Base-by-base conservation (phyloP, 1,140 invertebrate genomes). In the Papilio machaon region DNA sequence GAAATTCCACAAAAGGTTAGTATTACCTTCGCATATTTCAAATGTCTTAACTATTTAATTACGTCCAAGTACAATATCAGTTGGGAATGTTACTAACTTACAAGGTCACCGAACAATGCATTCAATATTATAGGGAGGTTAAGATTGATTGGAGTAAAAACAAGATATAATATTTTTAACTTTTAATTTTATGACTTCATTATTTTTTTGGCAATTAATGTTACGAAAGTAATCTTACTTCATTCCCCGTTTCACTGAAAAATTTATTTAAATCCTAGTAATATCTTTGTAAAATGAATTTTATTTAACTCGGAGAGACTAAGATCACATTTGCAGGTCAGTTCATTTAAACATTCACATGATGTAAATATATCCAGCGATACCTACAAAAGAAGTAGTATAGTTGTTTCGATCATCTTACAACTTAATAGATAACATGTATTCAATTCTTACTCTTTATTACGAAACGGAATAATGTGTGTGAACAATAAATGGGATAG, bases 41-140 rank as follows among this genome's bases (percentile, higher is more conserved):
- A 79, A 79, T 79, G 77, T 79, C 58, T 79, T 64, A 79, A 79
- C 77, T 79, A 67, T 67, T 79, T 79, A 79, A 79, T 79, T 79
- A 43, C 77, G 9, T 67, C 38, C 54, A 64, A 64, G 35, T 67
- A 77, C 77, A 79, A 79, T 79, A n/a, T 58, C n/a, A 43, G 77
- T 79, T 52, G 58, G 77, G 77, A 79, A 79, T 79, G 77, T 79
- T 67, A 79, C 67, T 79, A 67, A 67, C n/a, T 64, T 49, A 67
- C 58, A 79, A 79, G 77, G 77, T 79, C 58, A 67, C 58, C 38
- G 77, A 43, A 79, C 58, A 79, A 79, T 79, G 35, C 43, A 64
- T 47, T 35, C 8, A 64, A 23, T 47, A 52, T 77, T 76, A 52
- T 52, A 79, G n/a, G 4, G 15, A 23, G 17, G 67, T 67, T 79